Base-by-base conservation (phyloP, 2,888 invertebrate species). In the Lasioglossum marginatum region DNA sequence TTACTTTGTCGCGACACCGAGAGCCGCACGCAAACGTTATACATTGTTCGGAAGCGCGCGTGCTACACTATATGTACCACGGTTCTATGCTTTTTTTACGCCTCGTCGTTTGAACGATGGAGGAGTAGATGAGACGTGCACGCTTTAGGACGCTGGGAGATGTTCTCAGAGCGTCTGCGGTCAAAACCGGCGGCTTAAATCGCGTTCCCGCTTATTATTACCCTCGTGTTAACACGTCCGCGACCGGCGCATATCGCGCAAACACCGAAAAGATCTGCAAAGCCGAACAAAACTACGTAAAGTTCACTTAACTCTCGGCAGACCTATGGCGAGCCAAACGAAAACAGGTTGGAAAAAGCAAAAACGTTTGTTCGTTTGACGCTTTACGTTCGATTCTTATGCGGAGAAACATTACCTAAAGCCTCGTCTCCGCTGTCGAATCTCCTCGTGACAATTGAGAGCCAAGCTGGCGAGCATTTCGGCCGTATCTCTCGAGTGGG, bases 1-100 rank as follows among this genome's bases (percentile, higher is more conserved):
- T 85, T 76, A 81, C 72, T 78, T 85, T 81, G 75, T 60, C 66
- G 66, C 66, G 48, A 14, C 14, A 57, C 45, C 52, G 34, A 8
- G 10, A 31, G 71, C 70, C 57, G 63, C 40, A 34, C 23, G 57
- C 48, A 60, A 74, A 60, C 12, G 19, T 57, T 27, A 37, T 40
- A 71, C 45, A 81, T 72, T 71, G 71, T 86, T 66, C 52, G 34
- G 31, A 31, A 80, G 23, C 43, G 6, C 19, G 60, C 34, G 27
- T 34, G 48, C 34, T 43, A 16, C 16, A 19, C 45, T 66, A 57
- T 45, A n/a, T n/a, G n/a, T n/a, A 77, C 27, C 57, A 16, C 10
- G 57, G n/a, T n/a, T 10, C 31, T 10, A 4, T 16, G 31, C 1
- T 52, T 16, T 73, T 77, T 74, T 34, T 68, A 48, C 74, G 68